Evolutionary conservation across 2,797 vertebrate species (phyloP).

Genomic region (Tadarida brasiliensis): DNA sequence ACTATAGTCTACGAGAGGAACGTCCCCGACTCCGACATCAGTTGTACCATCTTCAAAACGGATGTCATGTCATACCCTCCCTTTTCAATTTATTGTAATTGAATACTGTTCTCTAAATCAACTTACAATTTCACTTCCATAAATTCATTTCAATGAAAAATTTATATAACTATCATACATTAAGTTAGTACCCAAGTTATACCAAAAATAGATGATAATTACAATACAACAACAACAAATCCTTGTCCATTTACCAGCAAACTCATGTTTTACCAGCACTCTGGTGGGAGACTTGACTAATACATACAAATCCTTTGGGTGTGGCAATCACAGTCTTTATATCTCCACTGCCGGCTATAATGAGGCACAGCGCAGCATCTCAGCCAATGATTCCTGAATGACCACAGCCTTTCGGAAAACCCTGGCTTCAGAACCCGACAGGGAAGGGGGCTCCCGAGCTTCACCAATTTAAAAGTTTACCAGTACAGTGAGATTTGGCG

Average conservation of each 20-base stretch:
- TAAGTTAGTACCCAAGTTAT: not conserved
- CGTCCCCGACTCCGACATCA: not conserved
- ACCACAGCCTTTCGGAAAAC: not conserved
- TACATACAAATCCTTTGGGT: not conserved
- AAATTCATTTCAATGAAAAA: not conserved
- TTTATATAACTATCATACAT: not conserved
- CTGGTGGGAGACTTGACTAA: not conserved
- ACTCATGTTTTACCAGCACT: not conserved
- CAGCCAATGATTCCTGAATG: not conserved
- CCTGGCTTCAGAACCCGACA: not conserved
- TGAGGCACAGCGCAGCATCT: too few relatives aligned
- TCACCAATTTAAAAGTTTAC: not conserved
- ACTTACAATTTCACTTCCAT: not conserved
- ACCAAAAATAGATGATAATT: not conserved
- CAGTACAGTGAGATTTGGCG: not conserved
- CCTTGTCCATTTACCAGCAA: not conserved
- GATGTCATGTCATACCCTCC: not conserved
- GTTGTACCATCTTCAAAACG: not conserved
- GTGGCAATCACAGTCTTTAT: not conserved
- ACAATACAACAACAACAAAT: not conserved
- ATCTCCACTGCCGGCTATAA: accelerated
- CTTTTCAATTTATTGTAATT: not conserved
- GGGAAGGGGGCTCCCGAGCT: too few relatives aligned
- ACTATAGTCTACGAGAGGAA: not conserved
- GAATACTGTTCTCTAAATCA: not conserved